Percentiles rank a stretch among this genome's conserved stretches.
Evolutionary conservation across 2,888 invertebrate genomes (phyloP).

Genomic region (Thumatha senex): DNA sequence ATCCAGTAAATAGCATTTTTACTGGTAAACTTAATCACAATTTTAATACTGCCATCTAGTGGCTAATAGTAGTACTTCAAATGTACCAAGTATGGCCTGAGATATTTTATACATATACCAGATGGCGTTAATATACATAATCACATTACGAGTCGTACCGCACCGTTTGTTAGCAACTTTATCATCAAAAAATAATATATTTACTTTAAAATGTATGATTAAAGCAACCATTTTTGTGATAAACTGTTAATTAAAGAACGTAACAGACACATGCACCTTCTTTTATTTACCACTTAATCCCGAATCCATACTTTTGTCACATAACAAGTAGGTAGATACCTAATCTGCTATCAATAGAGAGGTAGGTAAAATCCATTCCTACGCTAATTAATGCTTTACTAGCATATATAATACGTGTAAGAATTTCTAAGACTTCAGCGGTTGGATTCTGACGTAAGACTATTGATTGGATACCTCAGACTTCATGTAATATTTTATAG

Average conservation of each 20-base stretch:
- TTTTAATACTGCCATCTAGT: background rate
- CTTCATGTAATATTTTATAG: no score
- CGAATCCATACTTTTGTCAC: background rate
- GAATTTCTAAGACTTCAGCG: slow-evolving; percentile 20
- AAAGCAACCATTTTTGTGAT: background rate
- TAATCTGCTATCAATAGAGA: no score
- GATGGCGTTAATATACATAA: background rate
- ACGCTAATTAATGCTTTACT: slow-evolving; percentile 8
- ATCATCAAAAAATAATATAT: background rate
- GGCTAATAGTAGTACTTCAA: background rate
- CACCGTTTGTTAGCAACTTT: background rate
- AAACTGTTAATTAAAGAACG: background rate
- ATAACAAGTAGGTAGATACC: no score
- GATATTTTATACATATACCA: background rate
- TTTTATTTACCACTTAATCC: background rate
- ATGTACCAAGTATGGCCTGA: no score
- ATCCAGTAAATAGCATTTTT: no score
- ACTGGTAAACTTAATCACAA: no score
- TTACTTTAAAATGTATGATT: background rate
- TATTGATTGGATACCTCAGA: slow-evolving; percentile 15
- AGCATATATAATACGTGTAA: slow-evolving; percentile 5
- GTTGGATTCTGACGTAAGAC: slow-evolving; percentile 10
- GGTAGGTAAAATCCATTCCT: background rate
- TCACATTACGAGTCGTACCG: background rate
- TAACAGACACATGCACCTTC: background rate